Evolutionary conservation across 2,888 invertebrate species (phyloP), one percentile per base, ranked within the genome.

Genomic region (Eristalis tenax): DNA sequence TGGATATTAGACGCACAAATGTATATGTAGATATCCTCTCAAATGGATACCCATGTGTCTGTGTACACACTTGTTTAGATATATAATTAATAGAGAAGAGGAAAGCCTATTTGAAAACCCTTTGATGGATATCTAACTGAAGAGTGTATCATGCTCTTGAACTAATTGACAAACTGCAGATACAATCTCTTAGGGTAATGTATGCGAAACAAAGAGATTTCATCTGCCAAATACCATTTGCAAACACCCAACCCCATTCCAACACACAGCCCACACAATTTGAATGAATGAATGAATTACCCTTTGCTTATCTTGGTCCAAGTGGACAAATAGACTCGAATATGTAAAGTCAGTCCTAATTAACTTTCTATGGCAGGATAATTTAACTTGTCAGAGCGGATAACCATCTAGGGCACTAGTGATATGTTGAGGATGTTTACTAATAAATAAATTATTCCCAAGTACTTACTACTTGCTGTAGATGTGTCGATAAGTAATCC

Each of bases 401-500:
- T 63, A 63, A 63, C 15, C 32, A 63, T 63, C 26, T 63, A 5
- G 28, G 32, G 32, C 28, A 28, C 26, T 18, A 8, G 18, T 63
- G n/a, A 32, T 32, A 63, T 32, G 32, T 63, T 75, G 3, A 66
- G 13, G 32, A 75, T 35, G 22, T 66, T 13, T 18, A 22, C 11
- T 32, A 4, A 66, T 32, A 59, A 66, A 59, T 38, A 38, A 78
- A 66, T 6, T 18, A 73, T 43, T 4, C n/a, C 35, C 13, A 43
- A 23, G 26, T 82, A 89, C 89, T 89, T 88, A 89, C 89, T 89
- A 83, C 89, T 89, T 77, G 89, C 66, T 59, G 88, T 88, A 83
- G 89, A 84, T 83, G 59, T 83, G 78, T 75, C 61, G 79, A 89
- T 84, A 38, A 91, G 90, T 93, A 93, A 92, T 93, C 93, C 93